phyloP scores from a whole-genome alignment of 1,140 invertebrate genomes.

The Andrena cerasifolii region DNA sequence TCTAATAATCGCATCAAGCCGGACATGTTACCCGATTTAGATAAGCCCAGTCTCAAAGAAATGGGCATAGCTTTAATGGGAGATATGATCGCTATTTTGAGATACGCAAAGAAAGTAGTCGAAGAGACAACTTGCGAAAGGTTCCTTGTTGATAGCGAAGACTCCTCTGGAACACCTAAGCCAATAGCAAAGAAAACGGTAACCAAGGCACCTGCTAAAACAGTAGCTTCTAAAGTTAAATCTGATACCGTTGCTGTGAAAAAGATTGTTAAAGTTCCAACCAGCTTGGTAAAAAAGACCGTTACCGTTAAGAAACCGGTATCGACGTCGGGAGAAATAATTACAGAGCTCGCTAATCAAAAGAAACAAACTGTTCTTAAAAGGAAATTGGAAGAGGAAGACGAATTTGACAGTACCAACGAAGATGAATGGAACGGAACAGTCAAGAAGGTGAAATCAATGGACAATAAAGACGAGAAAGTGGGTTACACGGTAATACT shows the following conservation, averaged over 20 bases:
- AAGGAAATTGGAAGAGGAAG: conserved; percentile 57
- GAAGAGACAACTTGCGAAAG: conserved; percentile 83
- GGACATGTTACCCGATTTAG: conserved; percentile 89
- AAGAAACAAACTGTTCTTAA: conserved; percentile 59
- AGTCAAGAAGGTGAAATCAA: conserved; percentile 67
- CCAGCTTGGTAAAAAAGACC: conserved; percentile 48
- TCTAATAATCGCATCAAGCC: conserved; percentile 89
- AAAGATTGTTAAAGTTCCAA: conserved; percentile 62
- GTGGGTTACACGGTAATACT: conserved; percentile 81
- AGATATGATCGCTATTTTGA: conserved; percentile 89
- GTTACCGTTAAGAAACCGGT: conserved; percentile 66
- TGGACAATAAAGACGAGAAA: conserved; percentile 75
- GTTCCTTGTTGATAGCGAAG: conserved; percentile 78
- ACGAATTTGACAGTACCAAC: conserved; percentile 59
- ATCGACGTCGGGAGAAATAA: conserved; percentile 49
- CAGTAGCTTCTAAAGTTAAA: conserved; percentile 40
- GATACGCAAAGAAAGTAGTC: conserved; percentile 88
- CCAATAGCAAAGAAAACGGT: conserved; percentile 60
- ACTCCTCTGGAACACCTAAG: conserved; percentile 54
- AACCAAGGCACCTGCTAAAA: conserved; percentile 57
- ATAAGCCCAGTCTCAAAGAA: conserved; percentile 88
- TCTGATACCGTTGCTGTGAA: conserved; percentile 45
- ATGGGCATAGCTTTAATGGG: conserved; percentile 90
- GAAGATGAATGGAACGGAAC: conserved; percentile 61
- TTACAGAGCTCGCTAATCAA: conserved; percentile 55